Conservation (phyloP, 2,797 vertebrate genomes). For the Hipposideros larvatus region DNA sequence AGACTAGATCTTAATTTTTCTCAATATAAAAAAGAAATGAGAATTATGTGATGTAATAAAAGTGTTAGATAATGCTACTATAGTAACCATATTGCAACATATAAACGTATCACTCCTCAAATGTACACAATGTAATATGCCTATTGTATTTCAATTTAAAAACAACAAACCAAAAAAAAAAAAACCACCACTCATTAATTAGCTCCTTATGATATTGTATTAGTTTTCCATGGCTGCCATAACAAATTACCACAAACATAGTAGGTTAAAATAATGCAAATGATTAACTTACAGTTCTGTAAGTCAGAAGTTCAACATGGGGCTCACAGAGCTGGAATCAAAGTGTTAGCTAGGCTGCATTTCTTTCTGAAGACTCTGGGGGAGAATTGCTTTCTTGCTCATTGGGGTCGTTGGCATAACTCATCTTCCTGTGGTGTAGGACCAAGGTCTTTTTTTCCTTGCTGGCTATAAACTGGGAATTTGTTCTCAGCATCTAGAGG, state of each 20-base stretch:
- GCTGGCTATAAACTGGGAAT: neutral
- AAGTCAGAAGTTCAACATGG: neutral
- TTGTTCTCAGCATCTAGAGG: neutral
- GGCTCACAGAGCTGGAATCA: neutral
- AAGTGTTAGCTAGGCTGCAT: neutral
- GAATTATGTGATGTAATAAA: neutral
- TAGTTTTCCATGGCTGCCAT: neutral
- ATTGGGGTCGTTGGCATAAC: neutral
- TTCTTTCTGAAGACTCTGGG: conserved; percentile 9
- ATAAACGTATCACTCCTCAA: neutral
- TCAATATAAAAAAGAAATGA: neutral
- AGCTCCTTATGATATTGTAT: neutral
- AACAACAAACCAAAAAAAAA: neutral
- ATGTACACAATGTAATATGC: neutral
- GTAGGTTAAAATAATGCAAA: neutral
- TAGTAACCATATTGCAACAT: neutral
- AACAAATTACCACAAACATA: neutral
- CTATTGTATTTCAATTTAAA: neutral
- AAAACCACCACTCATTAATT: neutral
- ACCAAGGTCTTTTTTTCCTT: neutral
- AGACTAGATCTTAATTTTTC: neutral
- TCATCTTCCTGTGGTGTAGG: neutral
- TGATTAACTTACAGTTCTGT: neutral
- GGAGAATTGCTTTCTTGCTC: neutral
- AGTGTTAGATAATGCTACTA: neutral